Percentiles rank a stretch among this genome's conserved stretches.
These are phyloP conservation scores for Lineus longissimus DNA, from an alignment of 1,140 invertebrate species.

Conservation along the genomic window DNA sequence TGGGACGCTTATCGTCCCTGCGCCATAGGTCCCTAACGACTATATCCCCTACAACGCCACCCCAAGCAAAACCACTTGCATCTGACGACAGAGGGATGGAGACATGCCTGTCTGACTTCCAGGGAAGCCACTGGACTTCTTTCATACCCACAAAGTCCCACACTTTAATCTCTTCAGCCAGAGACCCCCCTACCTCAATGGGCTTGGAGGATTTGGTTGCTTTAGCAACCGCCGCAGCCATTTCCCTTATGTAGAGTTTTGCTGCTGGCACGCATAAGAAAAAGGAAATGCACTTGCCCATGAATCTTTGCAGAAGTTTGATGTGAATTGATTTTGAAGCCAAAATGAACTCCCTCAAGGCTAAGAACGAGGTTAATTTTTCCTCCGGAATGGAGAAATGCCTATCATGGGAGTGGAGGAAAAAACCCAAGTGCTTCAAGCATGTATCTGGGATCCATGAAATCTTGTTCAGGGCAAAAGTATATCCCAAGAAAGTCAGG, in stretches of 20 bases:
- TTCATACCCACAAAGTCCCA: not conserved
- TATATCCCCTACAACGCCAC: not conserved
- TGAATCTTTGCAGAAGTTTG: not conserved
- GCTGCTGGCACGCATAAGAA: not conserved
- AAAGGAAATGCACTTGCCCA: conserved; percentile 5
- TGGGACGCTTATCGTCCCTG: not conserved
- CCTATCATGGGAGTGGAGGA: not conserved
- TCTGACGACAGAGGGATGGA: not conserved
- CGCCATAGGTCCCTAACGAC: not conserved
- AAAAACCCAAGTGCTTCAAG: conserved; percentile 6
- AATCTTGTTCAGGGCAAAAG: not conserved
- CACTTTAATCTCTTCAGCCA: not conserved
- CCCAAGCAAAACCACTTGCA: not conserved
- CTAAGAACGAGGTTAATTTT: not conserved
- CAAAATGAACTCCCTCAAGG: not conserved
- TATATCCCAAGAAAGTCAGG: not conserved
- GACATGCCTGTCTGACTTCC: not conserved
- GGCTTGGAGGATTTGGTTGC: not conserved
- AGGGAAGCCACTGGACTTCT: not conserved
- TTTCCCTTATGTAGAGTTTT: not conserved
- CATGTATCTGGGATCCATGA: not conserved
- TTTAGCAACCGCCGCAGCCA: not conserved
- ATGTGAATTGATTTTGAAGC: not conserved
- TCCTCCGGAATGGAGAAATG: not conserved
- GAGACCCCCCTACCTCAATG: not conserved